Percentiles rank a stretch among this genome's conserved stretches.
Evolutionary conservation across 2,113 vertebrate genomes (phyloP).

Genomic region (Artemisiospiza belli): DNA sequence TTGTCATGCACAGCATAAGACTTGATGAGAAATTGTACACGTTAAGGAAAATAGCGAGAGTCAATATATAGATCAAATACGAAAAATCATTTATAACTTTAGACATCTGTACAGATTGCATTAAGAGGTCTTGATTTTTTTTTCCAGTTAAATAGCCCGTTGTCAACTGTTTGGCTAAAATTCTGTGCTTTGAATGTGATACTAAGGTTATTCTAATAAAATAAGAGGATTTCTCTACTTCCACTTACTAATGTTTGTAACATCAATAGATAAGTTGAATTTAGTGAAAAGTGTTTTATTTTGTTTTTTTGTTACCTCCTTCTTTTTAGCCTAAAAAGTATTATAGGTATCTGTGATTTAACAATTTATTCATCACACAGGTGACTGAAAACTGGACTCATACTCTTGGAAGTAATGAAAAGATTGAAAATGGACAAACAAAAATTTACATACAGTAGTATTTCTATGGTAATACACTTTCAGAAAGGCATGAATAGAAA

Average conservation of each 20-base stretch:
- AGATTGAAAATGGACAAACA: not conserved
- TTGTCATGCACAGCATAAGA: not conserved
- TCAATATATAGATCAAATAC: not conserved
- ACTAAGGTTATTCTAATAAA: not conserved
- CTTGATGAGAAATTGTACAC: not conserved
- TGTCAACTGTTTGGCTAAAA: not conserved
- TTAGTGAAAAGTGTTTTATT: not conserved
- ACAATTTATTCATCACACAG: not conserved
- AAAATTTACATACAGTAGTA: not conserved
- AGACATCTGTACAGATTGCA: not conserved
- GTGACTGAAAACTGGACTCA: not conserved
- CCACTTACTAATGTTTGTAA: not conserved
- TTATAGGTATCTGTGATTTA: not conserved
- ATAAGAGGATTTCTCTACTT: not conserved
- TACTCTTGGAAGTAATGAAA: not conserved
- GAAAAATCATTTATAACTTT: not conserved
- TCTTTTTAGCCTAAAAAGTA: not conserved
- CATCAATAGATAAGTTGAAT: not conserved
- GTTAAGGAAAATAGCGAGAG: not conserved
- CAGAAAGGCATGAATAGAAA: not conserved
- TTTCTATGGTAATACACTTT: not conserved
- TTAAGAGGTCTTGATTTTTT: not conserved
- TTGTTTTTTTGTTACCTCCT: not conserved
- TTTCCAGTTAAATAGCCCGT: not conserved
- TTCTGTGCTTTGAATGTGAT: not conserved